phyloP scores from a whole-genome alignment of 2,113 vertebrate species.

The Jacana jacana region DNA sequence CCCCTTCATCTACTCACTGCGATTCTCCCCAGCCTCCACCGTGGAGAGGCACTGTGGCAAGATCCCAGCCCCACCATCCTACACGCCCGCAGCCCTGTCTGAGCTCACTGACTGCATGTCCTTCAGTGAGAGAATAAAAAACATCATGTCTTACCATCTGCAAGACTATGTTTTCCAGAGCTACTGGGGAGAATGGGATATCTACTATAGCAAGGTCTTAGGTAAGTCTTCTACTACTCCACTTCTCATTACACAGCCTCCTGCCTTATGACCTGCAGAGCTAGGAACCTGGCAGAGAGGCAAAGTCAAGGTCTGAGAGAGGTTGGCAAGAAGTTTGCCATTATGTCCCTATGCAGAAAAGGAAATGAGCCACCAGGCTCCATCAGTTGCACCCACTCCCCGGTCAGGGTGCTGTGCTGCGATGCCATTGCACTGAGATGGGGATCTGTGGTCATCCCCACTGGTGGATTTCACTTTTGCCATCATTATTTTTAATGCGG shows the following conservation, averaged over 20 bases:
- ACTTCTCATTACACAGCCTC: not conserved
- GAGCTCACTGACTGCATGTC: constrained; percentile 76
- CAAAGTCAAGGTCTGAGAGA: not conserved
- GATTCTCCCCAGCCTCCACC: constrained; percentile 73
- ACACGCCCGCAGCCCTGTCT: constrained; percentile 66
- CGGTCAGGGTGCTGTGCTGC: not conserved
- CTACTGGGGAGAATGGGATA: constrained; percentile 74
- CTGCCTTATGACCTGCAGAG: not conserved
- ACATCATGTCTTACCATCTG: constrained; percentile 68
- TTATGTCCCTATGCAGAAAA: not conserved
- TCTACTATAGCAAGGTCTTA: constrained; percentile 71
- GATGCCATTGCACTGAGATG: not conserved
- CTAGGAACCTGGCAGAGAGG: not conserved
- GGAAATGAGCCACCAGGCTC: not conserved
- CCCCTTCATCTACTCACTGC: constrained; percentile 73
- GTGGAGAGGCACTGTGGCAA: constrained; percentile 76
- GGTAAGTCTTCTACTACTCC: constrained; percentile 65
- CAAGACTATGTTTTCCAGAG: constrained; percentile 73
- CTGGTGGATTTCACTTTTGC: not conserved
- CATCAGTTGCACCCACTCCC: not conserved
- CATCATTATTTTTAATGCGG: not conserved
- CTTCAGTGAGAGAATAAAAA: constrained; percentile 75
- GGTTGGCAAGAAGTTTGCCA: not conserved
- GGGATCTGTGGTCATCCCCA: not conserved
- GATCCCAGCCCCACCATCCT: constrained; percentile 72